Evolutionary conservation across 64 coral and sea anemone genomes (phyloP), one percentile per base, ranked within the genome.

Genomic region (Pachyseris speciosa): DNA sequence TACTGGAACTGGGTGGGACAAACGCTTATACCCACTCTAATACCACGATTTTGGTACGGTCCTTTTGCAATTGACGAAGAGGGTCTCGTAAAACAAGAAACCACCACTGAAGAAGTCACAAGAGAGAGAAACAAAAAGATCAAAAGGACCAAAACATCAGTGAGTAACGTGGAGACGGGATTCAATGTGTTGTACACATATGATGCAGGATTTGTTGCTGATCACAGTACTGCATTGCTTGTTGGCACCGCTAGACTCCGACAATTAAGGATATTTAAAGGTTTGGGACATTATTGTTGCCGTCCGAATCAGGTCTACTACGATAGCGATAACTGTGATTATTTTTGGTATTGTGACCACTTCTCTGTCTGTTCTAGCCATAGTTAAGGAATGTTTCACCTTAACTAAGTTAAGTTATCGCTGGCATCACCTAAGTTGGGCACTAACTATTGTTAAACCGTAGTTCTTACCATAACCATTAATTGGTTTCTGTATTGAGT

Each of bases 21-120:
- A 12, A 69, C 83, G 9, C 64, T 94, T 38, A 44, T 98, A 19
- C 92, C 96, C 0, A 88, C 88, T 48, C 83, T 98, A 2, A 91
- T 74, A 25, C 96, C 96, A 20, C 70, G 81, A 7, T 98, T 55
- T 44, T 98, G 96, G 96, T 98, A 98, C 49, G 96, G 96, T 3
- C 96, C 96, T 3, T 80, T 96, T 22, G 67, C 66, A 3, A 75
- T 94, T 33, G 90, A 94, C 31, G 12, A 76, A 48, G 83, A 70
- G 28, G 67, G 40, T 1, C 10, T 98, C 2, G 45, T 87, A 7
- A 72, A 37, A 17, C 51, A 81, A 64, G 64, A 59, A 80, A 26
- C n/a, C 71, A 52, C 33, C 7, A 88, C 91, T 43, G 64, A 60
- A 32, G 73, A 90, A 84, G 47, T 91, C 31, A 75, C 72, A 50